These are phyloP conservation scores for Oplegnathus fasciatus DNA, from an alignment of 2,113 vertebrate genomes.

Conservation along the genomic window DNA sequence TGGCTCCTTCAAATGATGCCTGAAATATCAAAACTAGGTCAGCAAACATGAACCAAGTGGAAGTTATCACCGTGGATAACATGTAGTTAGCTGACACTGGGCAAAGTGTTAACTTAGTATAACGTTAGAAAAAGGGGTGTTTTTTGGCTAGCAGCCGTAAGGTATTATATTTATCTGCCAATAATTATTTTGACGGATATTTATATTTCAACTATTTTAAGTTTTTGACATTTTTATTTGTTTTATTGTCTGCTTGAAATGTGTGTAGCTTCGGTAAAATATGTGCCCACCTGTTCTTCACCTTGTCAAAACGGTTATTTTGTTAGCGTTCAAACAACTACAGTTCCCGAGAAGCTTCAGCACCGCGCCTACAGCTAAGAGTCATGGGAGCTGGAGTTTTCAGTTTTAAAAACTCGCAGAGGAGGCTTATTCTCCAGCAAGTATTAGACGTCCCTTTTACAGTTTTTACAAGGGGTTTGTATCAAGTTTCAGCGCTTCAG, in stretches of 20 bases:
- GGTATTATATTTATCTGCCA: neutral
- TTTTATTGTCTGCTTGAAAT: neutral
- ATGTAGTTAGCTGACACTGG: too few relatives aligned
- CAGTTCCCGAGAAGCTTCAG: neutral
- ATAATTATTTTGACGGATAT: neutral
- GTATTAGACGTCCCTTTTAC: too few relatives aligned
- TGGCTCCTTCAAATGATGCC: neutral
- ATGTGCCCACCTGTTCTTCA: neutral
- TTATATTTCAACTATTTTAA: neutral
- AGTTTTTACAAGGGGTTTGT: neutral
- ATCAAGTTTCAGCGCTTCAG: neutral
- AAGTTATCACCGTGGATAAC: too few relatives aligned
- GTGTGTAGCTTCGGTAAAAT: neutral
- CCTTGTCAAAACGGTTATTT: neutral
- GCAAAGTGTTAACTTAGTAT: too few relatives aligned
- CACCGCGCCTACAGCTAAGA: neutral
- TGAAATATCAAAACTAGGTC: neutral
- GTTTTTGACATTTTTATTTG: too few relatives aligned
- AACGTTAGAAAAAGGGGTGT: neutral
- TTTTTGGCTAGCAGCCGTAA: neutral
- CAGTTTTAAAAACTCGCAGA: neutral
- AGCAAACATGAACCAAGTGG: neutral
- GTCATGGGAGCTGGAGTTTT: slow-evolving; percentile 34
- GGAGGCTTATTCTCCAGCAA: neutral
- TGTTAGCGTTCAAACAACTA: neutral